A percentile compares a stretch with the other conserved stretches of the same genome.
Evolutionary conservation across 1,140 invertebrate genomes (phyloP).

Genomic region (Reticulitermes speratus): DNA sequence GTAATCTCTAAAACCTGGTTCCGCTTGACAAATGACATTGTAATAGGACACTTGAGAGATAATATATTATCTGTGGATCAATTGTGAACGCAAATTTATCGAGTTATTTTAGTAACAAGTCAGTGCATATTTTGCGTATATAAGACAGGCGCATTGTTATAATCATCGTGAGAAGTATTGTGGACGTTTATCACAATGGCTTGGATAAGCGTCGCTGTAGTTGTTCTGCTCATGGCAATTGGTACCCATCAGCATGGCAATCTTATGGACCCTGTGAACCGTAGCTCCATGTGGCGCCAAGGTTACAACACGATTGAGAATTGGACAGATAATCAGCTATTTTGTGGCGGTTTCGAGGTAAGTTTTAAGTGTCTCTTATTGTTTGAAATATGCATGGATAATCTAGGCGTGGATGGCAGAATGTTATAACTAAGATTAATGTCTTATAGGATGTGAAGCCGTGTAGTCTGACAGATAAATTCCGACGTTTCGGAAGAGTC

Average conservation of each 20-base stretch:
- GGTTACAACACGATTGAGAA: conserved; percentile 73
- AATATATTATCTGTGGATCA: not conserved
- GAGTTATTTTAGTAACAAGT: not conserved
- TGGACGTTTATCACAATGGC: not conserved
- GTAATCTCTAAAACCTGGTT: not conserved
- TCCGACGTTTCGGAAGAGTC: too few relatives aligned
- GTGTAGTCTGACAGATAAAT: not conserved
- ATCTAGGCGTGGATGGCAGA: not conserved
- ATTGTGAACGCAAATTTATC: not conserved
- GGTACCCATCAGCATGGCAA: conserved; percentile 61
- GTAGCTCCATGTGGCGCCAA: conserved; percentile 67
- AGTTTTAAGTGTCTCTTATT: conserved; percentile 36
- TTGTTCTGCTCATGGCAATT: conserved; percentile 15
- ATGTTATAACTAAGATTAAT: not conserved
- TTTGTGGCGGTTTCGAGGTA: conserved; percentile 64
- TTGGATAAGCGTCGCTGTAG: not conserved
- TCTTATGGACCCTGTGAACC: conserved; percentile 64
- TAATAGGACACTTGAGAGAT: not conserved
- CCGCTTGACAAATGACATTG: not conserved
- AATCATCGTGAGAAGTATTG: not conserved
- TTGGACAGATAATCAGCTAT: conserved; percentile 64
- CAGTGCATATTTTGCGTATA: not conserved
- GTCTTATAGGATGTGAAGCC: not conserved
- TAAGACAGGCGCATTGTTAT: not conserved
- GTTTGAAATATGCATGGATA: not conserved